phyloP scores from a whole-genome alignment of 2,888 invertebrate genomes.

The Platerodrilus igneus region DNA sequence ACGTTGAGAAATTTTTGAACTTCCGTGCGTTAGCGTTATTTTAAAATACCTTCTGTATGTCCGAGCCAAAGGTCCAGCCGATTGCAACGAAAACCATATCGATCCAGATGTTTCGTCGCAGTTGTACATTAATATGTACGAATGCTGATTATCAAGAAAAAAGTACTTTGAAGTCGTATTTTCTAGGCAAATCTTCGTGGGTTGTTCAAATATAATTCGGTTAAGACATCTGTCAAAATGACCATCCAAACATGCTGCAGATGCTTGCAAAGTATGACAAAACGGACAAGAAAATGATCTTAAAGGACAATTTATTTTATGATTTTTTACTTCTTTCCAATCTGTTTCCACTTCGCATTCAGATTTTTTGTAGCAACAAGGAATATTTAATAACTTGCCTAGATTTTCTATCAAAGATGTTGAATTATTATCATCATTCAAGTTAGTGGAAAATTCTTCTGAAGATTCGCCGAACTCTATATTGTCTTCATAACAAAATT shows the following conservation, averaged over 20 bases:
- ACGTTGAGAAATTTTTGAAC: neutral
- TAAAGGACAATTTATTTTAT: conserved; percentile 11
- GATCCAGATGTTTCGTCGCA: conserved; percentile 2
- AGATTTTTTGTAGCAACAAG: conserved; percentile 3
- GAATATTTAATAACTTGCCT: conserved; percentile 7
- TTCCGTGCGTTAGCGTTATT: neutral
- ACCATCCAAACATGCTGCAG: conserved; percentile 2
- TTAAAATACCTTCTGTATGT: conserved; percentile 3
- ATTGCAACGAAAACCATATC: conserved; percentile 9
- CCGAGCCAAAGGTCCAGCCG: conserved; percentile 1
- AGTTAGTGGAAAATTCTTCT: too few relatives aligned
- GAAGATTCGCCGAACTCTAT: too few relatives aligned
- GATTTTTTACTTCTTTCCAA: conserved; percentile 2
- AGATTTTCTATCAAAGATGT: conserved; percentile 11
- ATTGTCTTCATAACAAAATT: too few relatives aligned
- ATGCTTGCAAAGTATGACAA: too few relatives aligned
- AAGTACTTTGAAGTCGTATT: too few relatives aligned
- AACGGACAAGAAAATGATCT: conserved; percentile 7
- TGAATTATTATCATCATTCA: too few relatives aligned
- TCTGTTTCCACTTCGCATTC: conserved; percentile 1
- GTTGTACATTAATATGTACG: conserved; percentile 1
- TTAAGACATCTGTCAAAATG: neutral
- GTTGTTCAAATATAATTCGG: too few relatives aligned
- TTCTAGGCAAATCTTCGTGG: too few relatives aligned
- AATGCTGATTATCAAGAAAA: too few relatives aligned